phyloP scores from a whole-genome alignment of 2,888 invertebrate genomes.

The Noctua comes region DNA sequence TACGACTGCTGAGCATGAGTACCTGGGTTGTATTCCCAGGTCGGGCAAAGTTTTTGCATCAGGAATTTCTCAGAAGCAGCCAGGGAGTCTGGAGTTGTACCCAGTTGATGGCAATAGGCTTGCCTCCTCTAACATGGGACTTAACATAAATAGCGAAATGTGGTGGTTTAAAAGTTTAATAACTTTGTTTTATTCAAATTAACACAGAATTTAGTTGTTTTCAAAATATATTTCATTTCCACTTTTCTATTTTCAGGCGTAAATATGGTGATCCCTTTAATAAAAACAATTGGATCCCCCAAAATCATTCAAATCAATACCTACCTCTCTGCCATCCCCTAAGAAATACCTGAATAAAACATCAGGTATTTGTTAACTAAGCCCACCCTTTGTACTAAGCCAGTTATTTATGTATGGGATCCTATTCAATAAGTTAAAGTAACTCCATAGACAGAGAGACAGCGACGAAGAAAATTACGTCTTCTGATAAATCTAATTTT shows the following conservation, averaged over 20 bases:
- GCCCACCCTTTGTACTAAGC: slow-evolving; percentile 60
- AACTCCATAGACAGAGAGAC: slow-evolving; percentile 56
- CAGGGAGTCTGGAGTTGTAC: too few species aligned
- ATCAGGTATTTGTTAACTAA: slow-evolving; percentile 60
- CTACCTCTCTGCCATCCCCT: slow-evolving; percentile 21
- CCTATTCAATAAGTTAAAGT: slow-evolving; percentile 71
- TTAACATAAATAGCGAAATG: too few species aligned
- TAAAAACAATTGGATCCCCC: slow-evolving; percentile 25
- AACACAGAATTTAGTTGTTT: neutral
- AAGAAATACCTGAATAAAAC: slow-evolving; percentile 63
- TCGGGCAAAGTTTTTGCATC: too few species aligned
- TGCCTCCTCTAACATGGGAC: too few species aligned
- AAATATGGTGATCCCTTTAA: neutral
- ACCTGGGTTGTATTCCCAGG: too few species aligned
- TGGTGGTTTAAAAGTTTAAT: too few species aligned
- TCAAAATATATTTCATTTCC: neutral
- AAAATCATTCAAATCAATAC: slow-evolving; percentile 45
- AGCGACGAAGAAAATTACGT: slow-evolving; percentile 23
- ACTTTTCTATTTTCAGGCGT: neutral
- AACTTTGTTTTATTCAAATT: too few species aligned
- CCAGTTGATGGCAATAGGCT: too few species aligned
- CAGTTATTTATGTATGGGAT: slow-evolving; percentile 68
- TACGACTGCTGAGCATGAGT: too few species aligned
- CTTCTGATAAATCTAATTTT: slow-evolving; percentile 52
- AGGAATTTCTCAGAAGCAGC: too few species aligned